Conservation (phyloP, 2,888 invertebrate genomes). For the Drosophila peninsularis region DNA sequence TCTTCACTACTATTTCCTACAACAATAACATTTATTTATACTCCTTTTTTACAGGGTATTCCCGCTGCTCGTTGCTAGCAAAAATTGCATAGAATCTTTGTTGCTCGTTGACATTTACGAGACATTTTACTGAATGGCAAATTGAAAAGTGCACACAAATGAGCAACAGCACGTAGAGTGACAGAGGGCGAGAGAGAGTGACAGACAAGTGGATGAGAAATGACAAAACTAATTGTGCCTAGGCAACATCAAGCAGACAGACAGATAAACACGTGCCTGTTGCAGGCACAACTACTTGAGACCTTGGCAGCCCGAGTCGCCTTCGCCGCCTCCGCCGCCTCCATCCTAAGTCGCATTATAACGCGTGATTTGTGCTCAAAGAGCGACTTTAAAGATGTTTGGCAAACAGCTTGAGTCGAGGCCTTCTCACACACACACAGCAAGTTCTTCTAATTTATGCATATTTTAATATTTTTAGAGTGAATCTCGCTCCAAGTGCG, state of each 20-base stretch:
- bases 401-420: constrained; percentile 47
- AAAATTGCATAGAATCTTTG: constrained; percentile 23
- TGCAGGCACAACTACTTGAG: constrained; percentile 56
- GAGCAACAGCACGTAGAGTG: constrained; percentile 47
- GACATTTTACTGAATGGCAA: constrained; percentile 58
- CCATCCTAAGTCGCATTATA: constrained; percentile 26
- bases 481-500: constrained; percentile 30
- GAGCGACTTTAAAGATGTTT: constrained; percentile 47
- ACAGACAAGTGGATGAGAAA: constrained; percentile 56
- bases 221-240: constrained; percentile 65
- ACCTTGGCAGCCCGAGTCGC: constrained; percentile 24
- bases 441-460: constrained; percentile 59
- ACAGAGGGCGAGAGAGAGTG: background rate
- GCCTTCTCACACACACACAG: background rate
- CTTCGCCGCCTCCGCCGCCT: background rate
- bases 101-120: constrained; percentile 60
- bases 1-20: no score
- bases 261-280: constrained; percentile 47
- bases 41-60: constrained; percentile 26
- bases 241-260: constrained; percentile 27
- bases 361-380: constrained; percentile 55
- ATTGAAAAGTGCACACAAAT: constrained; percentile 59
- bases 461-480: constrained; percentile 42
- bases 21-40: no score
- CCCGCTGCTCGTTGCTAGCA: no score